Conservation (phyloP, 2,797 vertebrate genomes). For the Eremophila alpestris region DNA sequence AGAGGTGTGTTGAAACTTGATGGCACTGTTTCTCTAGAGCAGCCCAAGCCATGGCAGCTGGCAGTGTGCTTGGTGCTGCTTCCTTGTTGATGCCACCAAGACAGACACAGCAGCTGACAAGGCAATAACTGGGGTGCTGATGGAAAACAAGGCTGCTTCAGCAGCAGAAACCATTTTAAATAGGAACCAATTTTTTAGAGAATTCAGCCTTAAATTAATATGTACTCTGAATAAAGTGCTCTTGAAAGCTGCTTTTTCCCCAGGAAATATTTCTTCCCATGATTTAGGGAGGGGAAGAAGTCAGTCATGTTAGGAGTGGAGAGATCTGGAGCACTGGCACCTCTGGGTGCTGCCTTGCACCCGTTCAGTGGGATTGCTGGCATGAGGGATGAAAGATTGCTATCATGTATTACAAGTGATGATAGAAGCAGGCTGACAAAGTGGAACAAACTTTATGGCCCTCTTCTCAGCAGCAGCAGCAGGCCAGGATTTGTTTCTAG, state of each 20-base stretch:
- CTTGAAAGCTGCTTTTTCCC: neutral
- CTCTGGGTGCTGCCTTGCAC: neutral
- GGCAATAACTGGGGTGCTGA: neutral
- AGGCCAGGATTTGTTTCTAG: neutral
- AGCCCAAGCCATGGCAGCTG: neutral
- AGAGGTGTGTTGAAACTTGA: neutral
- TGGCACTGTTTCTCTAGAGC: neutral
- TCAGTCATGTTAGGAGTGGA: neutral
- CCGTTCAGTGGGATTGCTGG: neutral
- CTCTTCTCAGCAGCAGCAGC: neutral
- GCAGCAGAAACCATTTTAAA: neutral
- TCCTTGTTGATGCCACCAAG: neutral
- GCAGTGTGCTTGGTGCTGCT: neutral
- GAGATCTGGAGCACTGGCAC: neutral
- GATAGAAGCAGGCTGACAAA: neutral
- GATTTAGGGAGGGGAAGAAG: neutral
- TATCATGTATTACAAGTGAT: neutral
- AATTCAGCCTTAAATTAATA: neutral
- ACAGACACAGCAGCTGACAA: neutral
- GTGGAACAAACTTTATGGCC: neutral
- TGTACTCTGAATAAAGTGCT: neutral
- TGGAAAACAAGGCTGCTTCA: neutral
- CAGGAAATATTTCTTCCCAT: neutral
- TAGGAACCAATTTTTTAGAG: neutral
- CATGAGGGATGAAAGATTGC: neutral